Evolutionary conservation across 2,113 vertebrate genomes (phyloP), one percentile per base, ranked within the genome.

Genomic region (Fregetta grallaria): DNA sequence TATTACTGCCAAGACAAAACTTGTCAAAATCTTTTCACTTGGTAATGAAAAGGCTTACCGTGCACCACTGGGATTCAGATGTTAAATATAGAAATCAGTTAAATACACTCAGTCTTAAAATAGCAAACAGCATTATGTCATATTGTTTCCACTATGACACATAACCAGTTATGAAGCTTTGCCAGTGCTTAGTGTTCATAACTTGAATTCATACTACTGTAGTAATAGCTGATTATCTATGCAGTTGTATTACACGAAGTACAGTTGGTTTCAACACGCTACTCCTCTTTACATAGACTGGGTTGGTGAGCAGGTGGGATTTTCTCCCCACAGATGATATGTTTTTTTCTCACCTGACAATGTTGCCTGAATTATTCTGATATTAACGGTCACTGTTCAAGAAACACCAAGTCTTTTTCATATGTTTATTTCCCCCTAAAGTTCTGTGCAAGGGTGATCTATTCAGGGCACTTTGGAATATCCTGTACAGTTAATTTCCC

Each of bases 1-100:
- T 86, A 93, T 86, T 90, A 72, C 71, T 32, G 55, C 21, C n/a
- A 84, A 92, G 80, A 61, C 8, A 67, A 55, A 95, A 62, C 18
- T 77, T 95, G 66, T 76, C 91, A 90, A 72, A 91, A 71, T 95
- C 49, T 91, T 94, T 96, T 62, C n/a, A 73, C 34, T 90, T 75
- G 49, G 63, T 71, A 89, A 79, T 72, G 61, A 53, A 72, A 76
- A 86, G 47, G 18, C 84, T 63, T 81, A 49, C 61, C 84, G 61
- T 70, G 56, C 55, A 75, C 82, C 95, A 92, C 61, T 92, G 80
- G 52, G 56, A 84, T 92, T 96, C 83, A 49, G 55, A 80, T 62
- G 80, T 93, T 93, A 95, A 90, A 95, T 63, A 78, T 32, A 63
- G 16, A 45, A 92, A 83, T 88, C 36, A 17, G 44, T 82, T 86